A percentile compares a stretch with the other conserved stretches of the same genome.
These are phyloP conservation scores for Probaryconus sp. DNA, from an alignment of 1,140 invertebrate genomes.

Conservation along the genomic window DNA sequence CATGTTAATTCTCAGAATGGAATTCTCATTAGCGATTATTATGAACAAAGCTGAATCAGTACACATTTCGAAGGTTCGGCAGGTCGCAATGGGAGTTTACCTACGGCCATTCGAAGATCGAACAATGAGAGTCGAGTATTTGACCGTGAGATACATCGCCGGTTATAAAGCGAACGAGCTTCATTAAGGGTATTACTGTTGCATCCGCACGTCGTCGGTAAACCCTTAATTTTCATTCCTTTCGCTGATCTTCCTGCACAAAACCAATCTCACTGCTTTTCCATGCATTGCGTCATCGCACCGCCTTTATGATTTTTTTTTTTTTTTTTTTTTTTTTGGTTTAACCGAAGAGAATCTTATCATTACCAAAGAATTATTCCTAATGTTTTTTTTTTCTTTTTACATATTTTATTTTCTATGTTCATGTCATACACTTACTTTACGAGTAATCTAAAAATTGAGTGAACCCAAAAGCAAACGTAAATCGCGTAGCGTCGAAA, in stretches of 20 bases:
- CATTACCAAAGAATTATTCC: too few relatives aligned
- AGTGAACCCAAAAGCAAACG: too few relatives aligned
- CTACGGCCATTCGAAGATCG: slow-evolving; percentile 63
- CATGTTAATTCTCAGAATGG: slow-evolving; percentile 44
- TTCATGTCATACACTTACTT: too few relatives aligned
- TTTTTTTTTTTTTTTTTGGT: too few relatives aligned
- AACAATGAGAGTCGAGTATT: slow-evolving; percentile 69
- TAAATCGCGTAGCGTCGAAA: slow-evolving; percentile 10
- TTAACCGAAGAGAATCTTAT: too few relatives aligned
- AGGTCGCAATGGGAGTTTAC: slow-evolving; percentile 65
- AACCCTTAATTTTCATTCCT: slow-evolving; percentile 57
- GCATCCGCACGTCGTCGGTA: slow-evolving; percentile 46
- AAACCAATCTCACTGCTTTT: slow-evolving; percentile 55
- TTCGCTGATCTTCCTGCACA: slow-evolving; percentile 61
- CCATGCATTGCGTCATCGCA: slow-evolving; percentile 25
- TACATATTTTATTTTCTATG: too few relatives aligned
- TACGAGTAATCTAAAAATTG: slow-evolving; percentile 30
- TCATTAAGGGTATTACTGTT: slow-evolving; percentile 75
- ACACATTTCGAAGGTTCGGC: slow-evolving; percentile 56
- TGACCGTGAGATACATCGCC: slow-evolving; percentile 67
- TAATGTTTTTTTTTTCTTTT: too few relatives aligned
- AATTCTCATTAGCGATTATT: slow-evolving; percentile 72
- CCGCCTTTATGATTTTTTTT: too few relatives aligned
- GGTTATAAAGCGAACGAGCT: slow-evolving; percentile 72
- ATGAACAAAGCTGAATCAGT: slow-evolving; percentile 67